Evolutionary conservation across 2,113 vertebrate species (phyloP).

Genomic region (Alectura lathami): DNA sequence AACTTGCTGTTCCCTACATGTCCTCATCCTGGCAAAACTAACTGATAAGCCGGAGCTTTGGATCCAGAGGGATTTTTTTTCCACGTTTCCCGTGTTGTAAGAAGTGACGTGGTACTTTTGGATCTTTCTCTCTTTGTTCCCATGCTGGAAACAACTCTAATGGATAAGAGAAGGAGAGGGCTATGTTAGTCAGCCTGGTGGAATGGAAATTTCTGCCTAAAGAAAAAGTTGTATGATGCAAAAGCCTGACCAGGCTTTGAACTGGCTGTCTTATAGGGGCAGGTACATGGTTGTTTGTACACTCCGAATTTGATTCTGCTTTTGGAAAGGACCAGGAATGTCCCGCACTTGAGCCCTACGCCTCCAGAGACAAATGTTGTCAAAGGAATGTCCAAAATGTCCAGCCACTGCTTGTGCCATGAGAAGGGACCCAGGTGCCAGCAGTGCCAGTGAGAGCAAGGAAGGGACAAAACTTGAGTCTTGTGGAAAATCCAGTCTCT

Average conservation of each 20-base stretch:
- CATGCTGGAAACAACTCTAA: not conserved
- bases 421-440: not conserved
- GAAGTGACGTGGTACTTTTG: not conserved
- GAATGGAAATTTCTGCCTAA: not conserved
- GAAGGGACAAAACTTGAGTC: not conserved
- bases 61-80: not conserved
- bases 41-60: not conserved
- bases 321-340: not conserved
- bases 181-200: not conserved
- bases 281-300: not conserved
- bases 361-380: not conserved
- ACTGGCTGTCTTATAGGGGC: not conserved
- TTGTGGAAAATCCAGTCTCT: not conserved
- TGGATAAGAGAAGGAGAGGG: not conserved
- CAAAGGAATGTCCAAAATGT: not conserved
- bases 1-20: not conserved
- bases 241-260: not conserved
- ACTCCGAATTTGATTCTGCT: accelerated
- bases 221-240: not conserved
- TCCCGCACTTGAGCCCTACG: accelerated
- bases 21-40: not conserved
- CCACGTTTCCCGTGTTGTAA: not conserved
- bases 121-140: not conserved
- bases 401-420: not conserved
- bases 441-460: accelerated